Evolutionary conservation across 2,113 vertebrate species (phyloP).

Genomic region (Amphilophus citrinellus): DNA sequence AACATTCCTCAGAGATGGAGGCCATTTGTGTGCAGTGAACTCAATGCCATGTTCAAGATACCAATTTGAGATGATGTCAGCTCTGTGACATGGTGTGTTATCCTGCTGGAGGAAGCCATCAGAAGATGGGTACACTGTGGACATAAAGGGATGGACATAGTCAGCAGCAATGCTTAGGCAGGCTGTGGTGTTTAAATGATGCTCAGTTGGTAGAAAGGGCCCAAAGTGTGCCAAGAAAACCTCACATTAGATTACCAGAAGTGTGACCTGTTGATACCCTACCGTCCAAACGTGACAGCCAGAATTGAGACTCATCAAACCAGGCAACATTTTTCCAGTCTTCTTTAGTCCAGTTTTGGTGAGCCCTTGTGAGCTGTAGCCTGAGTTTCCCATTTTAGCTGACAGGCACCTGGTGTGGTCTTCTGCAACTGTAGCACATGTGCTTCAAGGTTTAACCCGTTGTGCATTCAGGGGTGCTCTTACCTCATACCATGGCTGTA

Average conservation of each 20-base stretch:
- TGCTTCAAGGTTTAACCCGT: too few species aligned
- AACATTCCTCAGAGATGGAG: not conserved
- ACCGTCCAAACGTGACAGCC: not conserved
- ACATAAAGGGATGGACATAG: not conserved
- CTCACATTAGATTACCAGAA: not conserved
- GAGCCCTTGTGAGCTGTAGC: not conserved
- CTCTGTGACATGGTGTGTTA: not conserved
- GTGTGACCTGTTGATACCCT: not conserved
- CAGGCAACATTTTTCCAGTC: not conserved
- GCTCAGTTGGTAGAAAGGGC: not conserved
- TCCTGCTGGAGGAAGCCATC: not conserved
- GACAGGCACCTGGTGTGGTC: too few species aligned
- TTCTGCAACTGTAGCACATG: too few species aligned
- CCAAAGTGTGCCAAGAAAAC: not conserved
- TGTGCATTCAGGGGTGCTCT: too few species aligned
- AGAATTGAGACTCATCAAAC: not conserved
- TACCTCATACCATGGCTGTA: too few species aligned
- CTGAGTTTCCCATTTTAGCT: too few species aligned
- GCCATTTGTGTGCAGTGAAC: not conserved
- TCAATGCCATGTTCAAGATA: not conserved
- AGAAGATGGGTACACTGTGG: not conserved
- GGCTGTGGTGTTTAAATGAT: not conserved
- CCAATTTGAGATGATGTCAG: not conserved
- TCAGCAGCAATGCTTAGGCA: not conserved
- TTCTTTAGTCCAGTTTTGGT: not conserved